Base-by-base conservation (phyloP, 2,797 vertebrate genomes). In the Lepus oiostolus region DNA sequence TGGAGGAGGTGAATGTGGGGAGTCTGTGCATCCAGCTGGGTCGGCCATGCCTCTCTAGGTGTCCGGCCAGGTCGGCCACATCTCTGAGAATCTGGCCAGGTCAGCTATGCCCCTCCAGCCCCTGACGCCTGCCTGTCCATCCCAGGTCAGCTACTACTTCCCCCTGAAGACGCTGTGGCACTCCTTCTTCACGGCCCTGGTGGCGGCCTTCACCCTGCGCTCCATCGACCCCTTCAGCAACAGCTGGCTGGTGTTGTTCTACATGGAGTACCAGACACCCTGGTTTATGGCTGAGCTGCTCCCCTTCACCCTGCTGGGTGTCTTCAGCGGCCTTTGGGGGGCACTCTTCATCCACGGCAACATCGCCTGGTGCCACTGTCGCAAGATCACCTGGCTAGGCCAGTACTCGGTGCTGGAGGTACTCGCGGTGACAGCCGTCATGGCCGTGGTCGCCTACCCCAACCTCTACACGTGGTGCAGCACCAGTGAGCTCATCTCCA, bases 251-350 rank as follows among this genome's bases (percentile, higher is more conserved):
- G 99, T 99, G 42, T 98, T 99, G 85, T 99, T 99, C 93, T 99
- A 99, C 0, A 99, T 99, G 96, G 99, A 99, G 92, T 99, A 99
- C 91, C 99, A 99, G 97, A 99, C 99, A 0, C 99, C 99, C 21
- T 99, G 99, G 99, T 99, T 99, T 97, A 99, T 99, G 99, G 99
- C 99, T 0, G 99, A 99, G 97, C 99, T 99, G 97, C 99, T 99
- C 65, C 99, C 99, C 14, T 99, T 99, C 98, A 99, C 99, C 98
- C 98, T 99, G 50, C 98, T 99, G 0, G 99, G 99, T 0, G 99
- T 99, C 91, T 99, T 99, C 0, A 99, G 99, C 0, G 99, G 99
- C 32, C 98, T 99, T 32, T 99, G 99, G 99, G 99, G 99, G 6
- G 99, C 99, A 0, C 99, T 99, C 22, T 99, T 99, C 81, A 99